Evolutionary conservation across 2,888 invertebrate species (phyloP), one percentile per base, ranked within the genome.

Genomic region (Gandaritis pyraliata): DNA sequence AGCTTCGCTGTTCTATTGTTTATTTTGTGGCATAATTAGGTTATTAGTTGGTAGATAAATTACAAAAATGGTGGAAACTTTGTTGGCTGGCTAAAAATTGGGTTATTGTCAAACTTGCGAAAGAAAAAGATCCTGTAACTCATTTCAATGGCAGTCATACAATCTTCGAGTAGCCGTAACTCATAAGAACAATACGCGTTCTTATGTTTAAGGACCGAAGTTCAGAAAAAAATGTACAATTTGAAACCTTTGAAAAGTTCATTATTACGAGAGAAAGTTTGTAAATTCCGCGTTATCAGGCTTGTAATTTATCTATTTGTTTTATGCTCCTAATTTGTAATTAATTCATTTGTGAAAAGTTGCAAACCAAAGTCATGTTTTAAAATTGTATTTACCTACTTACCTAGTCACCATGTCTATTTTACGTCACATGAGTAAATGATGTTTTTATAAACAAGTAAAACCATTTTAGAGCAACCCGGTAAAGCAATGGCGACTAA

Each of bases 121-220:
- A 62, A 59, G 33, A 63, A 65, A 67, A 67, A 58, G 58, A 63
- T 57, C 13, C 23, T 47, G 8, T 49, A 61, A 53, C 45, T 54
- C 39, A 51, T 58, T 55, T 53, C 4, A 58, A 55, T 51, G 50
- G n/a, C 13, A 51, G 56, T 64, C 64, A 64, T 65, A 68, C 38
- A 48, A 60, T 52, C 48, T 57, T 49, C 41, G 29, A 48, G 43
- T 45, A 45, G 58, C 60, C 51, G 54, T 70, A 58, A 70, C 61
- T 70, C 65, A 65, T 57, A 39, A 57, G 61, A 65, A 70, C 66
- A 68, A 68, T 65, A 60, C 66, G 66, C 64, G 58, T 66, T 65
- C 58, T 68, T 58, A 61, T 61, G 59, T 63, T 58, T 57, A 64
- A 66, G 58, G 23, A 61, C 60, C 65, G 64, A 64, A 70, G 68